phyloP scores from a whole-genome alignment of 2,113 vertebrate genomes.

The Sturnus vulgaris region DNA sequence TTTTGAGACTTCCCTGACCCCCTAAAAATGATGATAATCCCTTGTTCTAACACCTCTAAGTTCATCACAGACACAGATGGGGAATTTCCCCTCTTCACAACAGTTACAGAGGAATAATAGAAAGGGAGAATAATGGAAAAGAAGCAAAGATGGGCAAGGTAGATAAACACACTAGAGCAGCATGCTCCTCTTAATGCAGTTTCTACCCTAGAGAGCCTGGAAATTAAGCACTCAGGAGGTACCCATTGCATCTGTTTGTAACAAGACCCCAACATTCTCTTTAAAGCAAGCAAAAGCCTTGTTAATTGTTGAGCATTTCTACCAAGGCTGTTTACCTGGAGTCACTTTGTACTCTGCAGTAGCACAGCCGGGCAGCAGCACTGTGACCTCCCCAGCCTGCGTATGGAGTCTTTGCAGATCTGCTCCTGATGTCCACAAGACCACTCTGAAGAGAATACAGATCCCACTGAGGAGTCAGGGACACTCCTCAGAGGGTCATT shows the following conservation, averaged over 20 bases:
- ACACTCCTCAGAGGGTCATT: background rate
- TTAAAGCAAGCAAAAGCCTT: background rate
- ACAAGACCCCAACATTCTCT: background rate
- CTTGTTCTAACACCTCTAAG: background rate
- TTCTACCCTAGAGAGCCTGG: background rate
- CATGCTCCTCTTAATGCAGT: too few relatives aligned
- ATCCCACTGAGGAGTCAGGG: background rate
- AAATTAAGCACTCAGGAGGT: background rate
- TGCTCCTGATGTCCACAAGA: background rate
- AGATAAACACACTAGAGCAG: background rate
- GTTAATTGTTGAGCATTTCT: background rate
- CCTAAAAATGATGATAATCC: fast-evolving
- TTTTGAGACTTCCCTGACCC: background rate
- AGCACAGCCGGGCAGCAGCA: fast-evolving
- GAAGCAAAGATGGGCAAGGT: background rate
- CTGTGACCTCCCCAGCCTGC: too few relatives aligned
- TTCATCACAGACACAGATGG: background rate
- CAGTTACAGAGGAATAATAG: background rate
- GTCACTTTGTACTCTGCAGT: fast-evolving
- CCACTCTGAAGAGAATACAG: fast-evolving
- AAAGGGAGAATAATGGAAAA: background rate
- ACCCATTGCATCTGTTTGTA: background rate
- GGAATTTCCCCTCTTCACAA: background rate
- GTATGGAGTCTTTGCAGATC: fast-evolving
- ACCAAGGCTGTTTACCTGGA: too few relatives aligned